These are phyloP conservation scores for Aramus guarauna DNA, from an alignment of 2,113 vertebrate species.

Conservation along the genomic window DNA sequence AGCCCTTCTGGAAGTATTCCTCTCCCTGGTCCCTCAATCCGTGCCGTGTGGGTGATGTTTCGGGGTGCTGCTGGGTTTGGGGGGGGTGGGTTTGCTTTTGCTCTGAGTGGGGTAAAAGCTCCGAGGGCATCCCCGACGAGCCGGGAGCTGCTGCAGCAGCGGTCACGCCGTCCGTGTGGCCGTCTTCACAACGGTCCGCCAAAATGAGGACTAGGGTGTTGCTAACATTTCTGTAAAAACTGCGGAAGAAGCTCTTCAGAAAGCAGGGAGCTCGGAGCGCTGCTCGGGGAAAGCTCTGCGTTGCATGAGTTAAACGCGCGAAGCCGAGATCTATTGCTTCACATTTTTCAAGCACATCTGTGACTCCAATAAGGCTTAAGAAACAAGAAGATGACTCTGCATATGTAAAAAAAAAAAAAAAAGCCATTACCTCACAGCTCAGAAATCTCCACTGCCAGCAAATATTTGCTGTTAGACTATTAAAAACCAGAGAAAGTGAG, in stretches of 20 bases:
- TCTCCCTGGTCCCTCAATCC: background rate
- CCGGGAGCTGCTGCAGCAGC: background rate
- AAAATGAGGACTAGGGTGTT: background rate
- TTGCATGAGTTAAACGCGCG: background rate
- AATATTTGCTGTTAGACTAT: conserved; percentile 15
- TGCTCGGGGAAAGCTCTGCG: background rate
- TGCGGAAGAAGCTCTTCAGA: background rate
- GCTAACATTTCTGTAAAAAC: rapidly evolving
- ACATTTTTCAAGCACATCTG: background rate
- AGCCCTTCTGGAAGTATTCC: background rate
- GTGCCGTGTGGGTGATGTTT: background rate
- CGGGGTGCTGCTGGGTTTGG: no score
- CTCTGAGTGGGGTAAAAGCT: background rate
- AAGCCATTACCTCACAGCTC: conserved; percentile 38
- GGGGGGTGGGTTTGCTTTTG: background rate
- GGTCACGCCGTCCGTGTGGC: rapidly evolving
- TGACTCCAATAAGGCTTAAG: conserved; percentile 17
- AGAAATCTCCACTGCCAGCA: conserved; percentile 41
- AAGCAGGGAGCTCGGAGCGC: background rate
- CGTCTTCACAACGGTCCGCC: rapidly evolving
- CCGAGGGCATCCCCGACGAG: background rate
- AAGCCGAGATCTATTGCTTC: background rate
- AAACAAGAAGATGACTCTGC: conserved; percentile 58
- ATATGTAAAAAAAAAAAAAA: background rate
- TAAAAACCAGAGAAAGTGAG: conserved; percentile 8